phyloP scores from a whole-genome alignment of 2,113 vertebrate species.

The Myocastor coypus region DNA sequence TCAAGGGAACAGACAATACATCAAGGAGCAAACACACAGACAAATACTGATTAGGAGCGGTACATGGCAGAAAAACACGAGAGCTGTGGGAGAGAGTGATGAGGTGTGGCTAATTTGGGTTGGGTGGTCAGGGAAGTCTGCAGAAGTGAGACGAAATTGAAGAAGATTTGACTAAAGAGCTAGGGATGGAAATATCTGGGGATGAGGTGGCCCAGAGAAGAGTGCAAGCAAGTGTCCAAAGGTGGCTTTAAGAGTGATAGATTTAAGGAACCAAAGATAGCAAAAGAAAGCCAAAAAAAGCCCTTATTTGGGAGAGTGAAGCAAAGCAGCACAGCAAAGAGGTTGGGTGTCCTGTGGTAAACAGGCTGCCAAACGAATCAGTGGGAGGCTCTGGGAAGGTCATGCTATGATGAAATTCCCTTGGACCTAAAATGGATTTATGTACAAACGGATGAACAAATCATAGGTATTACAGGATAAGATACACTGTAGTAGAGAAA shows the following conservation, averaged over 20 bases:
- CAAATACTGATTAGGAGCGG: background rate
- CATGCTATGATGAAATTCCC: background rate
- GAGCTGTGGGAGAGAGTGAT: background rate
- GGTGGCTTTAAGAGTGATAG: background rate
- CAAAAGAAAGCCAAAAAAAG: background rate
- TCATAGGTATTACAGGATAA: background rate
- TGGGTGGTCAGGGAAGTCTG: background rate
- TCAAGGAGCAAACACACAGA: background rate
- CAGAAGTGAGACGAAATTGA: background rate
- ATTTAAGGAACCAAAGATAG: background rate
- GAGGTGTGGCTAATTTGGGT: background rate
- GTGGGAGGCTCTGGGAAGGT: background rate
- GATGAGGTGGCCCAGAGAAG: background rate
- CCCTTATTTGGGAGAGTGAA: background rate
- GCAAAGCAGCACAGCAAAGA: background rate
- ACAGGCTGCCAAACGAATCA: background rate
- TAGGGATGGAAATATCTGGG: background rate
- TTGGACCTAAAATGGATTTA: background rate
- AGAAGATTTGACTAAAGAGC: background rate
- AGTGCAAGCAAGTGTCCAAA: background rate
- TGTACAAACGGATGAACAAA: background rate
- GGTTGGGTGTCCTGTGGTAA: background rate
- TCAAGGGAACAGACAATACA: background rate
- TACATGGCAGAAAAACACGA: background rate
- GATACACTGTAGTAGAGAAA: background rate